These are phyloP conservation scores for Heliocidaris erythrogramma DNA, from an alignment of 35 echinoderm and acorn worm genomes.

Conservation along the genomic window DNA sequence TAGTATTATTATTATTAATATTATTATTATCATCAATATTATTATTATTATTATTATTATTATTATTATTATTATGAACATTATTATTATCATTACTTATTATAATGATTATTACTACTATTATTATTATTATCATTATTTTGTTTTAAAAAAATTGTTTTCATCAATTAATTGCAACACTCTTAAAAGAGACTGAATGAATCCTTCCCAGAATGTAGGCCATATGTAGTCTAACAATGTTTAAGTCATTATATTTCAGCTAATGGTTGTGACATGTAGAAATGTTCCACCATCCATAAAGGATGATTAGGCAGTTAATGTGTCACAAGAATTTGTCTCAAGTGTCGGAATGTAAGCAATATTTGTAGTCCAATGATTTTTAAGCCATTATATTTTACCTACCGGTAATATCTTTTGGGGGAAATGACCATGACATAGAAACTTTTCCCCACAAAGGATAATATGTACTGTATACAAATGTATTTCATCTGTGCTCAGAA, in stretches of 20 bases:
- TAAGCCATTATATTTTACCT: neutral
- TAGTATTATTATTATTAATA: neutral
- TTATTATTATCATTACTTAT: constrained; percentile 3
- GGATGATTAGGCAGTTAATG: no score
- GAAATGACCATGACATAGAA: neutral
- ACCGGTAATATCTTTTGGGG: neutral
- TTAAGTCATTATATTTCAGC: neutral
- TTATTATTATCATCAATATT: neutral
- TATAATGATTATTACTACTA: neutral
- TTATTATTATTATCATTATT: neutral
- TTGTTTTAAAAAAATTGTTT: neutral
- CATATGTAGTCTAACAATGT: neutral
- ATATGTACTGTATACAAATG: neutral
- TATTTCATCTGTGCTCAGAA: neutral
- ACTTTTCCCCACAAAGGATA: neutral
- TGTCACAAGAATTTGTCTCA: no score
- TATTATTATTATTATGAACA: neutral
- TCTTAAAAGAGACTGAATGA: no score
- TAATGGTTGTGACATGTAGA: no score
- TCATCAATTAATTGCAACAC: neutral
- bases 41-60: neutral
- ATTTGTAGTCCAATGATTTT: neutral
- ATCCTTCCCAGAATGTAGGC: neutral
- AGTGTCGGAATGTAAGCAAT: no score
- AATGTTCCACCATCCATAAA: no score